Conservation (phyloP, 2,797 vertebrate genomes). For the Varecia variegata region DNA sequence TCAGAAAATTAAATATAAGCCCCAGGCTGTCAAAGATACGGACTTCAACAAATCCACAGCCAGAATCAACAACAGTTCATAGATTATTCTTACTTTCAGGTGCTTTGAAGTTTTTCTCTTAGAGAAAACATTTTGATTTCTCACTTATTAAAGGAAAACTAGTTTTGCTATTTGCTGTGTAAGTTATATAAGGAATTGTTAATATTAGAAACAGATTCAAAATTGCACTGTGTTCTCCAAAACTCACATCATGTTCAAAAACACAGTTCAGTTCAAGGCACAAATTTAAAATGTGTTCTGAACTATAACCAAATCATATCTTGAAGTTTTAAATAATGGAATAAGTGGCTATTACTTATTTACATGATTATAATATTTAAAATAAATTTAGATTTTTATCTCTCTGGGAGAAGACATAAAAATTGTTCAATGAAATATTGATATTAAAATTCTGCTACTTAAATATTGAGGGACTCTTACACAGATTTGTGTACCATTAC, state of each 20-base stretch:
- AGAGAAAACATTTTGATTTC: not conserved
- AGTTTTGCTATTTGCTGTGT: not conserved
- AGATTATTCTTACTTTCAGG: not conserved
- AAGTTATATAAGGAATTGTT: not conserved
- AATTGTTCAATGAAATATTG: slow-evolving; percentile 1
- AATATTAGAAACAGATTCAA: not conserved
- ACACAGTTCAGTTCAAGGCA: not conserved
- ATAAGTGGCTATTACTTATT: not conserved
- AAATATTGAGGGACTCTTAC: not conserved
- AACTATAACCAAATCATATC: not conserved
- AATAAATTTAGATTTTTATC: slow-evolving; percentile 17
- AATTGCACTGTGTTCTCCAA: not conserved
- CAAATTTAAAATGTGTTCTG: not conserved
- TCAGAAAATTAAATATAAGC: not conserved
- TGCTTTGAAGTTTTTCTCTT: not conserved
- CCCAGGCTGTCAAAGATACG: not conserved
- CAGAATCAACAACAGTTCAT: not conserved
- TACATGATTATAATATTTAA: not conserved
- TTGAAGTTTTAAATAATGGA: not conserved
- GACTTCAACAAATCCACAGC: not conserved
- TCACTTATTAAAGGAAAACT: not conserved
- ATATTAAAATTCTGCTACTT: slow-evolving; percentile 12
- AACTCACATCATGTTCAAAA: not conserved
- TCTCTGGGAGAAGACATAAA: not conserved
- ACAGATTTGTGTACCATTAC: not conserved